These are phyloP conservation scores for Chymomyza caudatula DNA, from an alignment of 2,888 invertebrate genomes.

Conservation along the genomic window DNA sequence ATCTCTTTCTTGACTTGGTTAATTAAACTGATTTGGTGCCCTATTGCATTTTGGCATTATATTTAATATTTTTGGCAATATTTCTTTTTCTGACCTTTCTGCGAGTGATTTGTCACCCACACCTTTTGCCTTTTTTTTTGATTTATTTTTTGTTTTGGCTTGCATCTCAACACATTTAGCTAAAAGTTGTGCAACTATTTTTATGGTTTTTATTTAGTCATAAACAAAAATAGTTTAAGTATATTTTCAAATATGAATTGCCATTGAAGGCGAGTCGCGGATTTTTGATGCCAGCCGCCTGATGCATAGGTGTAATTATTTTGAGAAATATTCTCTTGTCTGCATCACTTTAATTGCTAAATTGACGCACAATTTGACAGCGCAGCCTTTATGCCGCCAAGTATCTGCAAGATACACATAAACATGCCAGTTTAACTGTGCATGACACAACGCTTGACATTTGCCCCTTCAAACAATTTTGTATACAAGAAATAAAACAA, in stretches of 20 bases:
- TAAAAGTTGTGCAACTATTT: constrained; percentile 55
- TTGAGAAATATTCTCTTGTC: constrained; percentile 39
- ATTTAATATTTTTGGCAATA: constrained; percentile 9
- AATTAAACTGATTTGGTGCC: neutral
- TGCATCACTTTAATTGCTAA: constrained; percentile 42
- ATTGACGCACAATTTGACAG: constrained; percentile 24
- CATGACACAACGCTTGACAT: constrained; percentile 12
- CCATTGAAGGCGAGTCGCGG: constrained; percentile 14
- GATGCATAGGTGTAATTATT: constrained; percentile 59
- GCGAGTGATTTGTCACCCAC: constrained; percentile 59
- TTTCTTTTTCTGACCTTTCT: constrained; percentile 21
- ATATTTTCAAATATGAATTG: constrained; percentile 2
- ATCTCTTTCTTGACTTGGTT: neutral
- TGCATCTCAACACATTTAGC: constrained; percentile 29
- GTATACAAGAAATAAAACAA: too few species aligned
- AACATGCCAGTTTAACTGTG: neutral
- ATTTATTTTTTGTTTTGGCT: constrained; percentile 25
- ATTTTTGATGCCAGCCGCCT: constrained; percentile 56
- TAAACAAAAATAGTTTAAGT: constrained; percentile 48
- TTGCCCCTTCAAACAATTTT: constrained; percentile 6
- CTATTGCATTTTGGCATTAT: neutral
- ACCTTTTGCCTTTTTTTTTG: constrained; percentile 29
- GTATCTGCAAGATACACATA: too few species aligned
- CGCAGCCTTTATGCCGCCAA: neutral
- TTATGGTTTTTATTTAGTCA: constrained; percentile 69